Base-by-base conservation (phyloP, 2,888 invertebrate genomes). In the Omphaloscelis lunosa region DNA sequence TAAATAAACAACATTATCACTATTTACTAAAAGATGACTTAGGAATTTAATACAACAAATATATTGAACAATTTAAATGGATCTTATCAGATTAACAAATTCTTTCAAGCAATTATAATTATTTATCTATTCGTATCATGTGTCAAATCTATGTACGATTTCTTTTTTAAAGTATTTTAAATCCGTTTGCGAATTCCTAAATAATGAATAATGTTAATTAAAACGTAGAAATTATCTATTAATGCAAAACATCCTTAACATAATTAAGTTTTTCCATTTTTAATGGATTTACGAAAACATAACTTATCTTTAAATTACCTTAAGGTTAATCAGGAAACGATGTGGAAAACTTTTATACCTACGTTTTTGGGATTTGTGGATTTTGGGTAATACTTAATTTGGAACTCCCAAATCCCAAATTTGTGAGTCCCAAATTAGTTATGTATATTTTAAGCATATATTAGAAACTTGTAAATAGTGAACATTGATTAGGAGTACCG, bases 161-260 rank as follows among this genome's bases (percentile, higher is more conserved):
- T 56, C 41, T 69, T 51, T 75, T 65, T 59, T n/a, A 34, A 27
- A 59, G 48, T 66, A 67, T 69, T 58, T 15, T 72, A 66, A 29
- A 85, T 76, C 85, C 61, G 76, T 51, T 81, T 70, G 58, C 15
- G 27, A 81, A 82, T 82, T 80, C 81, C 39, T 70, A 5, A 45
- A 12, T 29, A 17, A 68, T 80, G 62, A 82, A 41, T 75, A 41
- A 56, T 67, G 58, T n/a, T 56, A 17, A 72, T 58, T 62, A 45
- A 77, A 53, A 67, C 9, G 23, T 58, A 68, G 1, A 3, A 72
- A 63, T 20, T 67, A 27, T 27, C 7, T 15, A 15, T n/a, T 39
- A 20, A 56, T 23, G 1, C 11, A 48, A 71, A 79, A 48, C 7
- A 51, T 79, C 66, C 7, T 9, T 17, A 70, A 39, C 3, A 20